phyloP scores from a whole-genome alignment of 2,888 invertebrate genomes.

The Xestia ashworthii region DNA sequence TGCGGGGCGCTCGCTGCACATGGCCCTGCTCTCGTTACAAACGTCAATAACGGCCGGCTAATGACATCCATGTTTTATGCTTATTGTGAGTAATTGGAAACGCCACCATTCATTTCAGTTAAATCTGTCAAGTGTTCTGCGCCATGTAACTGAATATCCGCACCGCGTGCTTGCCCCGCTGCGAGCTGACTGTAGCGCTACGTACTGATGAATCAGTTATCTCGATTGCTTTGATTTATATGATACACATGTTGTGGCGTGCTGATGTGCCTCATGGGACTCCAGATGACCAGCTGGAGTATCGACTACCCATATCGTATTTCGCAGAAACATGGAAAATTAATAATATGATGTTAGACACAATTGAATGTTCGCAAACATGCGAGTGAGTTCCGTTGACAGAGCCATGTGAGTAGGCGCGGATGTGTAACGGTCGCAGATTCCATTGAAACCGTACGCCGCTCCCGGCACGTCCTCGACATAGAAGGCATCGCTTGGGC shows the following conservation, averaged over 20 bases:
- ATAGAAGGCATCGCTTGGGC: neutral
- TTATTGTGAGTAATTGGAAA: conserved; percentile 62
- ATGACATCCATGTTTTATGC: conserved; percentile 62
- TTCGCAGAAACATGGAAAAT: neutral
- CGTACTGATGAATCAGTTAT: conserved; percentile 23
- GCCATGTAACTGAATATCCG: conserved; percentile 48
- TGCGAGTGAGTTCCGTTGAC: neutral
- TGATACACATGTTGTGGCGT: conserved; percentile 18
- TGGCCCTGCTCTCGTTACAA: conserved; percentile 72
- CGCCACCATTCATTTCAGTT: conserved; percentile 56
- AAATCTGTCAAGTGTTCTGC: conserved; percentile 61
- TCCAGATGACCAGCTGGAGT: conserved; percentile 31
- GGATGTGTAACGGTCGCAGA: conserved; percentile 66
- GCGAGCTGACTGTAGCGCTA: neutral
- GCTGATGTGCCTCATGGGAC: conserved; percentile 22
- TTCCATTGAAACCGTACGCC: conserved; percentile 67
- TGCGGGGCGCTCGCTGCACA: conserved; percentile 60
- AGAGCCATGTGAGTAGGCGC: conserved; percentile 4
- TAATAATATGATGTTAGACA: neutral
- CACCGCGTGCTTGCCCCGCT: neutral
- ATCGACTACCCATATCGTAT: neutral
- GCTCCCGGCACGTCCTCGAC: neutral
- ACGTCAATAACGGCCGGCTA: conserved; percentile 57
- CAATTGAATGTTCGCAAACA: neutral
- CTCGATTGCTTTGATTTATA: conserved; percentile 23